Conservation (phyloP, 2,888 invertebrate species). For the Rhagium mordax region DNA sequence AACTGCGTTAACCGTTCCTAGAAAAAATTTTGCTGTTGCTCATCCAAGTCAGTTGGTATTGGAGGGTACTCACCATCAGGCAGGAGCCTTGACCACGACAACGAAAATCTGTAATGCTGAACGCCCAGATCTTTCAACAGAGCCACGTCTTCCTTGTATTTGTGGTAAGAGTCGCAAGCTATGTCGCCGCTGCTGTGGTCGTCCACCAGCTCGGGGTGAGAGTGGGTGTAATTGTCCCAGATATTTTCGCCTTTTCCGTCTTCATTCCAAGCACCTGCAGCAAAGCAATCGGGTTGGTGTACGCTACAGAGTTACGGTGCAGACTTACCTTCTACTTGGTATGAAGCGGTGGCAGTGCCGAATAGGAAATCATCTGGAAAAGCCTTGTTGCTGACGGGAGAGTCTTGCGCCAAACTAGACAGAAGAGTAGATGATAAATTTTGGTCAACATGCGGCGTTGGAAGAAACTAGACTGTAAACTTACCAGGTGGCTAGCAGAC, state of each 20-base stretch:
- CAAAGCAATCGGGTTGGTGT: neutral
- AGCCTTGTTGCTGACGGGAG: conserved; percentile 33
- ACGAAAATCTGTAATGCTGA: conserved; percentile 70
- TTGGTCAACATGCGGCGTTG: too few relatives aligned
- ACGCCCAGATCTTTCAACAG: conserved; percentile 74
- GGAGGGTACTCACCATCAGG: conserved; percentile 73
- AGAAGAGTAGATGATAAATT: neutral
- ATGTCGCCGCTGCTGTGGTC: conserved; percentile 76
- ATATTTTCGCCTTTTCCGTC: conserved; percentile 69
- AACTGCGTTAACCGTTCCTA: conserved; percentile 53
- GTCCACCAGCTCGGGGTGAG: conserved; percentile 67
- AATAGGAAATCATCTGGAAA: conserved; percentile 54
- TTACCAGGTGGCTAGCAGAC: too few relatives aligned
- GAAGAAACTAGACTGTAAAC: too few relatives aligned
- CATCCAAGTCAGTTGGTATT: too few relatives aligned
- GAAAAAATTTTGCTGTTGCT: too few relatives aligned
- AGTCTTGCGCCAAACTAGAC: conserved; percentile 25
- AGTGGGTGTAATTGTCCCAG: conserved; percentile 72
- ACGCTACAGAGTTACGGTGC: neutral
- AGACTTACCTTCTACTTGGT: conserved; percentile 56
- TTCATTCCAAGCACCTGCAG: conserved; percentile 63
- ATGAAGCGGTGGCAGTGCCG: conserved; percentile 55
- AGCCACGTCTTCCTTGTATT: conserved; percentile 75
- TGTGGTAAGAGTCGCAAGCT: conserved; percentile 79
- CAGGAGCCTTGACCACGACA: conserved; percentile 66